A percentile compares a stretch with the other conserved stretches of the same genome.
phyloP scores from a whole-genome alignment of 1,140 invertebrate genomes.

The Hyphantria cunea region DNA sequence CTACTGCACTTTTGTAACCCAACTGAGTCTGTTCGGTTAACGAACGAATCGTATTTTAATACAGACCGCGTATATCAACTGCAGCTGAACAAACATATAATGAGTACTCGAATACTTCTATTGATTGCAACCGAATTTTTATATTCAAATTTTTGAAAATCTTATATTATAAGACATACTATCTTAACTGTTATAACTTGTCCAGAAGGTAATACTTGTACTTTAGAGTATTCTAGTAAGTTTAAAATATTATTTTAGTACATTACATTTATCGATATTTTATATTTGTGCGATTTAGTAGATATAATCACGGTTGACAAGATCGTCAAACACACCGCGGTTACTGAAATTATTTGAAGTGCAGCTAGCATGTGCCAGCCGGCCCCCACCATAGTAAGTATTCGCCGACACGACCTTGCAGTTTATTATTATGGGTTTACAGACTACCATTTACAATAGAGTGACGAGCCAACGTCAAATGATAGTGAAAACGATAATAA shows the following conservation, averaged over 20 bases:
- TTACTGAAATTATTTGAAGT: conserved; percentile 64
- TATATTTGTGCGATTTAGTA: not conserved
- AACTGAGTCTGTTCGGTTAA: too few relatives aligned
- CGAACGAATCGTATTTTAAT: too few relatives aligned
- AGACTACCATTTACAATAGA: conserved; percentile 75
- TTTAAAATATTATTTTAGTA: not conserved
- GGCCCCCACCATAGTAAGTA: conserved; percentile 50
- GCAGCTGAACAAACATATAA: conserved; percentile 43
- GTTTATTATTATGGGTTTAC: conserved; percentile 75
- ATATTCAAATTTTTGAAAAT: not conserved
- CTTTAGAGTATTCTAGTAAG: not conserved
- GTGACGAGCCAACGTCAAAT: conserved; percentile 64
- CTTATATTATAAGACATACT: too few relatives aligned
- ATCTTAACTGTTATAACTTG: not conserved
- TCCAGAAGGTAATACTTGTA: too few relatives aligned
- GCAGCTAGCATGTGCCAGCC: conserved; percentile 54
- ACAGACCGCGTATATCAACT: not conserved
- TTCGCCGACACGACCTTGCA: conserved; percentile 62
- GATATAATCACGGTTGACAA: not conserved
- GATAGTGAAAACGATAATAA: conserved; percentile 69
- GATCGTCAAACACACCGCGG: conserved; percentile 32
- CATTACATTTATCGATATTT: not conserved
- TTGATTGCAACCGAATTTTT: conserved; percentile 5
- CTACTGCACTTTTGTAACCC: too few relatives aligned
- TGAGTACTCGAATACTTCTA: conserved; percentile 4